These are phyloP conservation scores for Nycticebus coucang DNA, from an alignment of 2,113 vertebrate genomes.

Conservation along the genomic window DNA sequence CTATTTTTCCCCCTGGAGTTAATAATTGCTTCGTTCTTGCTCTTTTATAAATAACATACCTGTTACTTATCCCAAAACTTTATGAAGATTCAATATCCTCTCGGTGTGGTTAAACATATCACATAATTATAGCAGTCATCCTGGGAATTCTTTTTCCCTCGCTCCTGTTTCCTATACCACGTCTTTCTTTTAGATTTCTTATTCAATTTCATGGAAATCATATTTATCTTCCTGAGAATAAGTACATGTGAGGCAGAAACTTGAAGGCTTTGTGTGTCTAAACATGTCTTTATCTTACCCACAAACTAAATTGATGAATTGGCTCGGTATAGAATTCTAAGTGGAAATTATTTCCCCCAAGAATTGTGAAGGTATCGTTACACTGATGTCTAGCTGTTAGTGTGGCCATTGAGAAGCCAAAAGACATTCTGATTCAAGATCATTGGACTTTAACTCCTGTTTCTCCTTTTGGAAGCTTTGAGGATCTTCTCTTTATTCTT, in stretches of 20 bases:
- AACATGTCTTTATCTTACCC: neutral
- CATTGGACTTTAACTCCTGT: neutral
- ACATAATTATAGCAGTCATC: neutral
- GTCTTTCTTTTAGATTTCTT: neutral
- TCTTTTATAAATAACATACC: neutral
- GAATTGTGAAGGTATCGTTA: neutral
- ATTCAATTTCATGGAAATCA: slow-evolving; percentile 6
- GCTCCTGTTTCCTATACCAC: neutral
- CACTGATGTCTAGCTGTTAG: neutral
- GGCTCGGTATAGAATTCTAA: neutral
- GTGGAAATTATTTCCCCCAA: neutral
- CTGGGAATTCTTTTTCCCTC: neutral
- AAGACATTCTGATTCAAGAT: neutral
- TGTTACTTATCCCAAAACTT: neutral
- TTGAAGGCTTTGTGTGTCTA: neutral
- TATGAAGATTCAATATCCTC: neutral
- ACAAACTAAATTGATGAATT: neutral
- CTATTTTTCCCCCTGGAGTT: neutral
- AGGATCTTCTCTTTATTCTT: neutral
- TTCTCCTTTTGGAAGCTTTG: neutral
- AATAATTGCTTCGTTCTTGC: neutral
- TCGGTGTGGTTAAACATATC: neutral
- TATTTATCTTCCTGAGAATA: neutral
- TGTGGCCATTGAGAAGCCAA: neutral
- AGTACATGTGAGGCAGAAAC: neutral